Evolutionary conservation across 2,888 invertebrate species (phyloP).

Genomic region (Eurytoma adleriae): DNA sequence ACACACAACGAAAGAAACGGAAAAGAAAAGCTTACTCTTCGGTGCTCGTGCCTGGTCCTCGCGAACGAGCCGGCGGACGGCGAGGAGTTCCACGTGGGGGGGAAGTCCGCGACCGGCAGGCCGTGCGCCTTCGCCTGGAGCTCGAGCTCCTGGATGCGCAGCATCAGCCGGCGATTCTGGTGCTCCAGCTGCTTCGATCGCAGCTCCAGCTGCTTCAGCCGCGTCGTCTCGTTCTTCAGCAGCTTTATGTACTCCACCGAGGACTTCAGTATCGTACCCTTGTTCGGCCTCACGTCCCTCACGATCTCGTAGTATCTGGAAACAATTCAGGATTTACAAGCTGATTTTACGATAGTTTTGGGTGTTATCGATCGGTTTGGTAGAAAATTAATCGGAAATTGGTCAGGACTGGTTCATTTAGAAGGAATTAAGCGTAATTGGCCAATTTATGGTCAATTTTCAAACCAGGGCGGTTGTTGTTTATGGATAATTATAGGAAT

Average conservation of each 20-base stretch:
- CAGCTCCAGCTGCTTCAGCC: constrained; percentile 86
- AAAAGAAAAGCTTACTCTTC: constrained; percentile 35
- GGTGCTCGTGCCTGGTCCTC: constrained; percentile 53
- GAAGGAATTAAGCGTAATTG: too few relatives aligned
- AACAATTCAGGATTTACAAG: not conserved
- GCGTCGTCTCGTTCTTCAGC: constrained; percentile 84
- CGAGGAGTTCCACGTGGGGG: constrained; percentile 75
- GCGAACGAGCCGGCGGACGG: constrained; percentile 63
- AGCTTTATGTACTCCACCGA: constrained; percentile 98
- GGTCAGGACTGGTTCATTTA: too few relatives aligned
- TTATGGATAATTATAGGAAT: too few relatives aligned
- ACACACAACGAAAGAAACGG: too few relatives aligned
- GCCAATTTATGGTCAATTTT: too few relatives aligned
- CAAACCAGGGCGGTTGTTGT: too few relatives aligned
- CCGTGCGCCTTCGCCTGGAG: constrained; percentile 87
- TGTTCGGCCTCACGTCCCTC: constrained; percentile 92
- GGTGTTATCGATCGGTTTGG: too few relatives aligned
- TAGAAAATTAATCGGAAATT: too few relatives aligned
- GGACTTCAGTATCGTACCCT: constrained; percentile 98
- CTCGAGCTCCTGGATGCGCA: constrained; percentile 90
- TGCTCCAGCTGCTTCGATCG: constrained; percentile 88
- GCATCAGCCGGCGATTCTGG: constrained; percentile 88
- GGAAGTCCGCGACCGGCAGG: constrained; percentile 81
- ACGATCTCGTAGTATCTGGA: constrained; percentile 89
- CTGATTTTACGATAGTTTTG: too few relatives aligned